These are phyloP conservation scores for Xylota segnis DNA, from an alignment of 2,888 invertebrate species.

Conservation along the genomic window DNA sequence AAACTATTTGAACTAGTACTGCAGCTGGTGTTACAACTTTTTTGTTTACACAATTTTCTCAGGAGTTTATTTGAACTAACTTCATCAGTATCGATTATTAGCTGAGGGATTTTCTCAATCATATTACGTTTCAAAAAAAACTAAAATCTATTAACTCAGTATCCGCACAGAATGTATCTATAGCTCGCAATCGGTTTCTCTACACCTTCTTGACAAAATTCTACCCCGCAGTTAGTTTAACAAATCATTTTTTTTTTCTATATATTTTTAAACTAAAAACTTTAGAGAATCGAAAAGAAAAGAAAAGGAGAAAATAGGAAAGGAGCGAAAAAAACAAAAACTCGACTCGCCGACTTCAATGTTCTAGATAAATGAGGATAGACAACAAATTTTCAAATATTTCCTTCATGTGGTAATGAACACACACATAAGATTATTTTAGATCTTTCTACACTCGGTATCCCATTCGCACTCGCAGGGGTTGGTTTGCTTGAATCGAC, in stretches of 20 bases:
- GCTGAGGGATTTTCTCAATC: conserved; percentile 71
- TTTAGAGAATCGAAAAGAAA: conserved; percentile 1
- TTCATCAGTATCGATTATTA: conserved; percentile 64
- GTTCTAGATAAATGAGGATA: conserved; percentile 73
- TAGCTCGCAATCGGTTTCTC: not conserved
- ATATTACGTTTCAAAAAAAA: conserved; percentile 59
- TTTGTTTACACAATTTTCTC: conserved; percentile 54
- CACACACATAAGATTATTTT: conserved; percentile 60
- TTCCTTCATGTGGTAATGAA: conserved; percentile 72
- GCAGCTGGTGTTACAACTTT: conserved; percentile 60
- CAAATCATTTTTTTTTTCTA: conserved; percentile 31
- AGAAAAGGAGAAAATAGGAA: conserved; percentile 23
- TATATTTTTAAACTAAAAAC: conserved; percentile 31
- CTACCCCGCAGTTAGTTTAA: not conserved
- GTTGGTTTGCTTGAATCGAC: not conserved
- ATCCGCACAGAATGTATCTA: not conserved
- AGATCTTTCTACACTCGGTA: conserved; percentile 27
- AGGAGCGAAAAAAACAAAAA: conserved; percentile 50
- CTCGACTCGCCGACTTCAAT: conserved; percentile 75
- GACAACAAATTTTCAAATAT: conserved; percentile 67
- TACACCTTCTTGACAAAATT: not conserved
- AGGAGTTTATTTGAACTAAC: conserved; percentile 44
- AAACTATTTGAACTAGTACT: conserved; percentile 67
- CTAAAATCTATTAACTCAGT: not conserved
- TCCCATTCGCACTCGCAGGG: conserved; percentile 56